Base-by-base conservation (phyloP, 2,113 vertebrate species). In the Malurus cyaneus region DNA sequence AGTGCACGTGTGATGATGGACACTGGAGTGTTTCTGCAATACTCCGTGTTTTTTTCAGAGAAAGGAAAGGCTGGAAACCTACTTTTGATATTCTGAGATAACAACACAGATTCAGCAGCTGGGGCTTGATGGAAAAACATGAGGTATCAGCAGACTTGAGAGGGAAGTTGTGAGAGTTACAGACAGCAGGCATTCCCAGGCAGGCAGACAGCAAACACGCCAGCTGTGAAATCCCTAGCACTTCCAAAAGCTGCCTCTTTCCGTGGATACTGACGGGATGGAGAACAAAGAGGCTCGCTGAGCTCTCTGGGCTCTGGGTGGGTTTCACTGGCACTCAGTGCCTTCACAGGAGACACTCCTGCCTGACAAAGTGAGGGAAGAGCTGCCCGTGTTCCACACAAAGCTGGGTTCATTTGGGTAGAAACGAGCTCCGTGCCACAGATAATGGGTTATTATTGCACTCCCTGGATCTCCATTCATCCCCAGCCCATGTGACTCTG, bases 381-480 rank as follows among this genome's bases (percentile, higher is more conserved):
- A 95, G 41, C 10, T 0, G 56, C 57, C 67, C 3, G 0, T 66
- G 67, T 59, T 52, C 42, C 11, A 6, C 76, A 93, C 86, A 94
- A 92, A 93, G 94, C 80, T 5, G 78, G 74, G 56, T 52, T 88
- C 92, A 73, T 96, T 88, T 94, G 83, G 92, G 11, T 56, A 92
- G 83, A 91, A 84, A 92, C 46, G 86, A 94, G 80, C 91, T 65
- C 90, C 1, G 0, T 61, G 23, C 31, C 32, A 47, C 73, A 91
- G 80, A 95, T 83, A 96, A 96, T 73, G 77, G 89, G 89, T 86
- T 89, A 92, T 96, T 93, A 74, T 78, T 92, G 88, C 69, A 36
- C 72, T 91, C 52, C 52, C 52, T 78, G 64, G 52, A 42, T 83
- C 88, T 66, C 92, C 94, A 77, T 96, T 96, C 94, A 93, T 74